Evolutionary conservation across 2,113 vertebrate genomes (phyloP), one percentile per base, ranked within the genome.

Genomic region (Phyllostomus hastatus): DNA sequence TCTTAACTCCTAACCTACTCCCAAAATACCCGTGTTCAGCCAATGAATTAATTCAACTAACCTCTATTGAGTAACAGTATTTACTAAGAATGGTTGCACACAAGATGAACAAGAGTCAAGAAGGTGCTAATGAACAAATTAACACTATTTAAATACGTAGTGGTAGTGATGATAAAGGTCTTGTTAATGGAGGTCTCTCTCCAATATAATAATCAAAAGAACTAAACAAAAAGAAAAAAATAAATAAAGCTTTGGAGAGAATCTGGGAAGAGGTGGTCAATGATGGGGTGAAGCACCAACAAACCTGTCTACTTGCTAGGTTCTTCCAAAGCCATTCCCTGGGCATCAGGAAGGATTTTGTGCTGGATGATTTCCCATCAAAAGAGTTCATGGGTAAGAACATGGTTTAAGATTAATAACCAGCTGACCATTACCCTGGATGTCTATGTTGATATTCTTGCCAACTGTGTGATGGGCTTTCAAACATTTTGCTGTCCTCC

Each of bases 101-200:
- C 57, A 84, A 90, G 50, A 95, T 52, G 48, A 94, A 69, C 82
- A 88, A 90, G 54, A 38, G 46, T 76, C 69, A 92, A 57, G 52
- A 35, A 87, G 80, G 75, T n/a, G 24, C 83, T 82, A 78, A 80
- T 84, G 41, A 59, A 72, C 87, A 88, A 86, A 78, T 61, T 2
- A 54, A 84, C 33, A 50, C 67, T 72, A 91, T 85, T 76, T 15
- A 28, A 84, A 66, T 66, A 67, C 11, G 8, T 83, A n/a, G 61
- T 89, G 31, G 41, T 84, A 54, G 50, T 86, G 41, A 75, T 50
- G 46, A 83, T 17, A 81, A 92, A 96, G 57, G 78, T 43, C 41
- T 35, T 75, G 61, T 59, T 72, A 52, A 91, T 73, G 14, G 24
- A 91, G 52, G 10, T 70, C 67, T 89, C 76, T 76, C 35, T 78